Evolutionary conservation across 2,113 vertebrate species (phyloP).

Genomic region (Gopherus evgoodei): DNA sequence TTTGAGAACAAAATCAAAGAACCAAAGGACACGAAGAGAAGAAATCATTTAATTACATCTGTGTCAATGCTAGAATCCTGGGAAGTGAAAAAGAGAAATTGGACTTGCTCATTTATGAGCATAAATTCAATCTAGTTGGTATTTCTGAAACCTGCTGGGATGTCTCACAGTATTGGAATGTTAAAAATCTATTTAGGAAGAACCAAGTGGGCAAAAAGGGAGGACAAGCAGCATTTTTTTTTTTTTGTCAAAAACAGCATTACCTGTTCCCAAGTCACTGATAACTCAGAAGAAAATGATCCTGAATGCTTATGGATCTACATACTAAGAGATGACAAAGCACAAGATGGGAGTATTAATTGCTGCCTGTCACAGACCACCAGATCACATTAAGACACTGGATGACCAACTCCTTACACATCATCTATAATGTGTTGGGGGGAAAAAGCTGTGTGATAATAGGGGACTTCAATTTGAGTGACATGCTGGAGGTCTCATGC

Average conservation of each 20-base stretch:
- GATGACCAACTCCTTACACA: background rate
- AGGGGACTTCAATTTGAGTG: background rate
- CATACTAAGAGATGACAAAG: background rate
- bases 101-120: background rate
- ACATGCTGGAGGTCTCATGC: background rate
- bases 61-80: background rate
- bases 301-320: background rate
- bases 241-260: background rate
- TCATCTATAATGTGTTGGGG: background rate
- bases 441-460: background rate
- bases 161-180: background rate
- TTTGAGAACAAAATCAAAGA: background rate
- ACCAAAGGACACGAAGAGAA: background rate
- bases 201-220: background rate
- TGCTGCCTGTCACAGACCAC: background rate
- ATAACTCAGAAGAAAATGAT: background rate
- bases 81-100: background rate
- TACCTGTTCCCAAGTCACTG: background rate
- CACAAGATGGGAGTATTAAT: too few relatives aligned
- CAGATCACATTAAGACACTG: background rate
- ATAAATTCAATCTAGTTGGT: background rate
- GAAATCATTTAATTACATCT: background rate
- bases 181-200: background rate
- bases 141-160: background rate
- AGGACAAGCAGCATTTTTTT: background rate